Evolutionary conservation across 1,140 invertebrate species (phyloP).

Genomic region (Vanessa tameamea): DNA sequence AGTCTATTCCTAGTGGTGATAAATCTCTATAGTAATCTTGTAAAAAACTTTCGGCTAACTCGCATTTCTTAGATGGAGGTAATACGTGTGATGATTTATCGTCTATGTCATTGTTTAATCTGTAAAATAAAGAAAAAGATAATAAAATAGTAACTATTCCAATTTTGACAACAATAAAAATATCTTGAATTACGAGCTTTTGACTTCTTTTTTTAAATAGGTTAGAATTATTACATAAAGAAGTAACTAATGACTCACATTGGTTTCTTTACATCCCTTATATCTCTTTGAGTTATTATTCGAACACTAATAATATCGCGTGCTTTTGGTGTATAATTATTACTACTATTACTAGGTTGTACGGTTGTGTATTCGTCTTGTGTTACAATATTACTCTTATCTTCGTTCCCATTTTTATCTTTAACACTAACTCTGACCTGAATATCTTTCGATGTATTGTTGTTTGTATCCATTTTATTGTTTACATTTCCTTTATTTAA

Average conservation of each 20-base stretch:
- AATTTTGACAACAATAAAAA: no score
- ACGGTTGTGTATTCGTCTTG: not conserved
- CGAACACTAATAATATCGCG: constrained; percentile 61
- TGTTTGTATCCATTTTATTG: constrained; percentile 38
- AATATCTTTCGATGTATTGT: constrained; percentile 40
- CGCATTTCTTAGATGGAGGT: constrained; percentile 48
- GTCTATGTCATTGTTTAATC: constrained; percentile 49
- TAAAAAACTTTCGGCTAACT: constrained; percentile 61
- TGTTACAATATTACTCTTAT: constrained; percentile 20
- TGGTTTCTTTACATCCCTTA: constrained; percentile 50
- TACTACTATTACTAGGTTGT: constrained; percentile 46
- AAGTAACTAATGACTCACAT: constrained; percentile 48
- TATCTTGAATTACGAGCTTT: no score
- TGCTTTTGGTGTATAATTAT: constrained; percentile 46
- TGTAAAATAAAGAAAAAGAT: constrained; percentile 38
- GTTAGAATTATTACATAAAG: no score
- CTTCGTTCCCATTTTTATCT: constrained; percentile 34
- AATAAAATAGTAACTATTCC: not conserved
- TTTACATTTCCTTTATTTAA: constrained; percentile 38
- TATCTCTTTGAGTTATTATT: constrained; percentile 60
- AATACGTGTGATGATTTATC: constrained; percentile 46
- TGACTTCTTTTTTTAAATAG: no score
- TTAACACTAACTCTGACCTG: constrained; percentile 43
- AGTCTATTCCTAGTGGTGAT: constrained; percentile 50
- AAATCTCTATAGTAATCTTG: constrained; percentile 59